phyloP scores from a whole-genome alignment of 2,888 invertebrate genomes.

The Prenolepis imparis region DNA sequence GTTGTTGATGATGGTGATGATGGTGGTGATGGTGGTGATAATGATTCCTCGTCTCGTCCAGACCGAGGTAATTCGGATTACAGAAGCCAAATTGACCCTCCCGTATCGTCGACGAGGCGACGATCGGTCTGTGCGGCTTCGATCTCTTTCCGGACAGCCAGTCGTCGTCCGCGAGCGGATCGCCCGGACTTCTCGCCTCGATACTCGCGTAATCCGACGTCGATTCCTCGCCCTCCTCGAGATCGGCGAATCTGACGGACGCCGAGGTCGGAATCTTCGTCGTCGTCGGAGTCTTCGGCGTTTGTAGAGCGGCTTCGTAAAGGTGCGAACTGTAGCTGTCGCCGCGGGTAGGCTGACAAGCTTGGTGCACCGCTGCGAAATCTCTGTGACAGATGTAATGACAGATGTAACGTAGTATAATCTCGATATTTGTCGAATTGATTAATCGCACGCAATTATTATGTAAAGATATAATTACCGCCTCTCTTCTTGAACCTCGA shows the following conservation, averaged over 20 bases:
- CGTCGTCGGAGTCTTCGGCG: slow-evolving; percentile 84
- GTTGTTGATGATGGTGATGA: slow-evolving; percentile 61
- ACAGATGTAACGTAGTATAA: neutral
- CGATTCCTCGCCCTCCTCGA: slow-evolving; percentile 88
- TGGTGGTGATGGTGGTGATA: slow-evolving; percentile 62
- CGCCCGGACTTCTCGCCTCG: slow-evolving; percentile 87
- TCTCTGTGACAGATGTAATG: slow-evolving; percentile 78
- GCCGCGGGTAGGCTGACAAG: slow-evolving; percentile 87
- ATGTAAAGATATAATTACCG: slow-evolving; percentile 65
- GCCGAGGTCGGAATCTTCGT: slow-evolving; percentile 87
- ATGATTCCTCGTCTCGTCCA: slow-evolving; percentile 87
- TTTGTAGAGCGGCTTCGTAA: slow-evolving; percentile 87
- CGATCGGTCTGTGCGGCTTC: slow-evolving; percentile 74
- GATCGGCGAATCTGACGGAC: slow-evolving; percentile 88
- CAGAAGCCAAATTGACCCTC: slow-evolving; percentile 90
- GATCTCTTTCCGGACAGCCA: slow-evolving; percentile 77
- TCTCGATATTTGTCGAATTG: neutral
- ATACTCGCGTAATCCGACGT: slow-evolving; percentile 93
- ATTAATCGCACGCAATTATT: neutral
- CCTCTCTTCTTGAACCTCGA: slow-evolving; percentile 84
- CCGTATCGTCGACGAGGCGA: slow-evolving; percentile 79
- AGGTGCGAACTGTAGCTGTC: slow-evolving; percentile 88
- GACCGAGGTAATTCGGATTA: slow-evolving; percentile 92
- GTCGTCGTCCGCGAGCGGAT: slow-evolving; percentile 84
- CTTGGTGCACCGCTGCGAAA: slow-evolving; percentile 87